Base-by-base conservation (phyloP, 2,113 vertebrate genomes). In the Xyliphius kryptos region DNA sequence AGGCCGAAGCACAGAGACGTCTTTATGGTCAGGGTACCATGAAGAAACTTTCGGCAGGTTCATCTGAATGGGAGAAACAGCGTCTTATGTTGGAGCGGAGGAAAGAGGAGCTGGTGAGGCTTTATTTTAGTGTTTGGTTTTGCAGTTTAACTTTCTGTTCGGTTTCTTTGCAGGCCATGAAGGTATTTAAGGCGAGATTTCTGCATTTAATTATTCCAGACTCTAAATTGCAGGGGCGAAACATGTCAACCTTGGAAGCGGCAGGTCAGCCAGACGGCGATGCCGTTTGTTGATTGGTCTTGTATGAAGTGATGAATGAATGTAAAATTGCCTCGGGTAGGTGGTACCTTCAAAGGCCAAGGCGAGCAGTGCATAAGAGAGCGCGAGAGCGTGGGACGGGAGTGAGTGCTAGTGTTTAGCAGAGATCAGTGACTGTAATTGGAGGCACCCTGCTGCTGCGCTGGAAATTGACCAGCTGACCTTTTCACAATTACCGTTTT, bases 1-100 rank as follows among this genome's bases (percentile, higher is more conserved):
- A 98, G 80, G 96, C 95, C 0, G 96, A 97, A 70, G 94, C 96
- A 70, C 95, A 97, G 70, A 90, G 85, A 63, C 88, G 96, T 5
- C 88, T 98, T 1, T 98, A 98, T 5, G 96, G 96, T 61, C 93
- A 97, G 41, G 91, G 92, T 47, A 86, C 92, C 50, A 81, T 89
- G 76, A 95, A 91, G 79, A 93, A 88, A 64, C 87, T 92, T 5
- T 84, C 89, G 0, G 90, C 94, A 1, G 86, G 89, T 36, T 95
- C 95, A 22, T 94, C 95, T 0, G 93, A 97, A 44, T 93, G 92
- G 90, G 93, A 98, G 76, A 93, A 89, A 71, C 93, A 98, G 77
- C 91, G 92, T 13, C 92, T 94, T 73, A 90, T 90, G 0, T 69
- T 97, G 67, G 92, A 96, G 78, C 87, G 91, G 73, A 89, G 93